A percentile compares a stretch with the other conserved stretches of the same genome.
These are phyloP conservation scores for Agrotis puta DNA, from an alignment of 2,888 invertebrate genomes.

Conservation along the genomic window DNA sequence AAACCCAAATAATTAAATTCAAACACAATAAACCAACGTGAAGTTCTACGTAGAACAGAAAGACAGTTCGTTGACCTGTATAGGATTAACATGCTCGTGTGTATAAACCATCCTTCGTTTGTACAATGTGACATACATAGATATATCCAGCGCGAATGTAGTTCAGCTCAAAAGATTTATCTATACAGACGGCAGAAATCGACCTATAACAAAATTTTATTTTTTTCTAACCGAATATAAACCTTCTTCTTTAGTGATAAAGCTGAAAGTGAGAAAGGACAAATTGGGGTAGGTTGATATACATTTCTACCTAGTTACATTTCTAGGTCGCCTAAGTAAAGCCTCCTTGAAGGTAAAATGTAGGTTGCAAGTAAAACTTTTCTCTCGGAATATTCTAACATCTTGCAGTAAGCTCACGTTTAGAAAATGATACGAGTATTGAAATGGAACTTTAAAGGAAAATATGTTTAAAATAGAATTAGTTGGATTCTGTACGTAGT, in stretches of 20 bases:
- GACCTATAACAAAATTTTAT: too few species aligned
- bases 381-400: constrained; percentile 19
- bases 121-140: constrained; percentile 3
- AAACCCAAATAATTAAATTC: too few species aligned
- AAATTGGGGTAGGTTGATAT: too few species aligned
- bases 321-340: constrained; percentile 42
- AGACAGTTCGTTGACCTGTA: constrained; percentile 10
- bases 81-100: background rate
- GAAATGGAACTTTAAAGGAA: constrained; percentile 6
- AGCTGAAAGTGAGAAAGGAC: too few species aligned
- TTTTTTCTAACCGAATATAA: too few species aligned
- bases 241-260: too few species aligned
- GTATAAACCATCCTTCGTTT: background rate
- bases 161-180: constrained; percentile 20
- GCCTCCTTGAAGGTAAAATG: constrained; percentile 35
- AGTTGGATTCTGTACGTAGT: too few species aligned
- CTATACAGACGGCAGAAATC: too few species aligned
- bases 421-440: constrained; percentile 18
- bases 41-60: background rate
- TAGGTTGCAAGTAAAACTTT: constrained; percentile 37
- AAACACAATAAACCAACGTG: constrained; percentile 7
- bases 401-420: constrained; percentile 9
- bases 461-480: background rate
- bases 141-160: constrained; percentile 9
- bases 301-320: background rate